Base-by-base conservation (phyloP, 2,888 invertebrate species). In the Theodoxus fluviatilis region DNA sequence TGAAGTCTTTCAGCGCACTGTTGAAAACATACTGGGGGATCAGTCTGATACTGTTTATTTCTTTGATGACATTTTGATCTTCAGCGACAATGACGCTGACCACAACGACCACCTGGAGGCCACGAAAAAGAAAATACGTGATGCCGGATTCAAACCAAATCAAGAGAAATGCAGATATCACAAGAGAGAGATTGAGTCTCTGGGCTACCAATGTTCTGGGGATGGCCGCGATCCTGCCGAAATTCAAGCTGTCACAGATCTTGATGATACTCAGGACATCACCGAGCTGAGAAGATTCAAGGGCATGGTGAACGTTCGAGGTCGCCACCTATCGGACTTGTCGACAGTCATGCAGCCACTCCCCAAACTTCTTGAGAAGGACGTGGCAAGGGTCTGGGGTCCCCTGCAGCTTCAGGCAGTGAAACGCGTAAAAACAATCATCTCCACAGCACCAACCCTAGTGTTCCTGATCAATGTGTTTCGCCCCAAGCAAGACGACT, bases 261-360 rank as follows among this genome's bases (percentile, higher is more conserved):
- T 43, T 7, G 9, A 7, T 15, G 43, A 43, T 43, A 7, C 43
- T 15, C 9, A 43, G 43, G 43, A 43, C 43, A 15, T 43, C 15
- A 15, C 43, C 7, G 43, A 43, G 7, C 43, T 43, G 9, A 7
- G 43, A 12, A 7, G 43, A 15, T 43, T 43, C 43, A 43, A 12
- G 9, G 43, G 43, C 43, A 43, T 43, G 43, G 43, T 43, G 15
- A 43, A 43, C 43, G 7, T 43, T 15, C 15, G 7, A 15, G 43
- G 43, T 15, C 7, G 43, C 7, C 43, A 43, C 15, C 43, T 43
- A 12, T 7, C 7, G 9, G 15, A 43, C 43, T 15, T 43, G 43
- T 43, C 43, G 43, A 43, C 43, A 43, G 43, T 43, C 43, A 43
- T 43, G 43, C 43, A 43, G 43, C 43, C 43, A 43, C 43, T 43